Evolutionary conservation across 2,797 vertebrate genomes (phyloP).

Genomic region (Etheostoma perlongum): DNA sequence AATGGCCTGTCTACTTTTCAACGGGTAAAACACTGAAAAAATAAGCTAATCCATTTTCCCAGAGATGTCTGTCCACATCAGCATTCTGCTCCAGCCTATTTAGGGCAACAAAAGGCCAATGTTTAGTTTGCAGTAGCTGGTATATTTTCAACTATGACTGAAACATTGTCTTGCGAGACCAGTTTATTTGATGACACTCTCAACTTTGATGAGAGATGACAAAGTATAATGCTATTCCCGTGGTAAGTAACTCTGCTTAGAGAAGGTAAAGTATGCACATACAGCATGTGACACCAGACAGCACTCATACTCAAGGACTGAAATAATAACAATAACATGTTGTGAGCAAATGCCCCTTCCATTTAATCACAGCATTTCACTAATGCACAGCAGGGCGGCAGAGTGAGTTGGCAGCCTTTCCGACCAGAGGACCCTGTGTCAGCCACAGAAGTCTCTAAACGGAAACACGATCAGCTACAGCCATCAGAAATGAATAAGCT

Average conservation of each 20-base stretch:
- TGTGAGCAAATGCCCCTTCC: slow-evolving; percentile 57
- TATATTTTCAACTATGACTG: slow-evolving; percentile 4
- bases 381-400: slow-evolving; percentile 56
- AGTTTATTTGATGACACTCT: neutral
- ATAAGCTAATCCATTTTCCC: slow-evolving; percentile 9
- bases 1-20: slow-evolving; percentile 2
- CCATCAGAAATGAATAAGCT: slow-evolving; percentile 37
- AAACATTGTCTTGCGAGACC: neutral
- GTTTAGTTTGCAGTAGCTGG: slow-evolving; percentile 9
- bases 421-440: slow-evolving; percentile 21
- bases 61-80: neutral
- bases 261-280: slow-evolving; percentile 25
- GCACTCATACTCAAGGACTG: slow-evolving; percentile 26
- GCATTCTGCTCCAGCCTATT: neutral
- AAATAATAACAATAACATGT: slow-evolving; percentile 56
- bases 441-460: slow-evolving; percentile 34
- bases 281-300: slow-evolving; percentile 36
- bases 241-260: slow-evolving; percentile 17
- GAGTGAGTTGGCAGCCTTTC: slow-evolving; percentile 50
- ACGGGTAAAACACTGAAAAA: slow-evolving; percentile 11
- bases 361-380: slow-evolving; percentile 61
- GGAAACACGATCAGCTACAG: slow-evolving; percentile 10
- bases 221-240: slow-evolving; percentile 1
- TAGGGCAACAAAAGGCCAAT: neutral
- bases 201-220: slow-evolving; percentile 2